Evolutionary conservation across 2,888 invertebrate genomes (phyloP).

Genomic region (Drosophila maculinotata): DNA sequence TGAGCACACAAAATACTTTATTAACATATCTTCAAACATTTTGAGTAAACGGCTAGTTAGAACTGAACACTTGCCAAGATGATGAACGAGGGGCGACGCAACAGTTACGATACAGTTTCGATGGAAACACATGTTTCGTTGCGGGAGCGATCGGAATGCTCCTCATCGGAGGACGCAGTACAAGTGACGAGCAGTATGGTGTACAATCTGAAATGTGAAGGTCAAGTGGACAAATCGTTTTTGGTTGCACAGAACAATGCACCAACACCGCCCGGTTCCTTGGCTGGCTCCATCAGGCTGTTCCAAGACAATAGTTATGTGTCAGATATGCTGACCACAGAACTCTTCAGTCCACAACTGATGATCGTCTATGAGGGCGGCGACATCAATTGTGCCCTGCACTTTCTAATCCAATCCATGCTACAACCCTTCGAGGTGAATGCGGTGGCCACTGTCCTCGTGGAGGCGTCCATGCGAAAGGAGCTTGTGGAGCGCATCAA

Average conservation of each 20-base stretch:
- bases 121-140: conserved; percentile 26
- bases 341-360: conserved; percentile 32
- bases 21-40: background rate
- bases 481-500: conserved; percentile 41
- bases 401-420: conserved; percentile 34
- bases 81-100: conserved; percentile 5
- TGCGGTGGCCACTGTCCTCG: conserved; percentile 40
- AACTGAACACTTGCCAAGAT: background rate
- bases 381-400: conserved; percentile 55
- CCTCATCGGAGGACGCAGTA: background rate
- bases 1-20: background rate
- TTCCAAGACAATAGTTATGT: too few relatives aligned
- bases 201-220: background rate
- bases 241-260: background rate
- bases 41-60: too few relatives aligned
- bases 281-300: background rate
- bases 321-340: too few relatives aligned
- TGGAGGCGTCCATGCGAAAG: conserved; percentile 39
- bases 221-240: background rate
- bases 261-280: conserved; percentile 23
- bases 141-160: background rate
- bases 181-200: conserved; percentile 38
- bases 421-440: conserved; percentile 46
- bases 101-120: conserved; percentile 34
- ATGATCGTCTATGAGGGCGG: conserved; percentile 57